phyloP scores from a whole-genome alignment of 2,888 invertebrate species.

The Drosophila dives region DNA sequence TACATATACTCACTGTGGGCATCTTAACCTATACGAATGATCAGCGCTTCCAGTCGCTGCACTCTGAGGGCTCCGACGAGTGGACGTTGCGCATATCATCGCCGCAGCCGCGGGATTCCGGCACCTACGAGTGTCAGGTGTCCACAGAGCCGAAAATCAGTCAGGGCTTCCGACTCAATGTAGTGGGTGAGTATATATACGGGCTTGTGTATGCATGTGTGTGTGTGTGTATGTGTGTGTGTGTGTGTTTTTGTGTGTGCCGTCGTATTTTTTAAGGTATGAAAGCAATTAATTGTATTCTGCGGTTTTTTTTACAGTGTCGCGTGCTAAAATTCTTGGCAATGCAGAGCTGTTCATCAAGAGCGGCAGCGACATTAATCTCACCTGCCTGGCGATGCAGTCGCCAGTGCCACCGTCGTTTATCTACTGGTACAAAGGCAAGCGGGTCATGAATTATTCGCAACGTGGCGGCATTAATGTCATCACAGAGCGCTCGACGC shows the following conservation, averaged over 20 bases:
- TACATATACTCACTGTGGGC: slow-evolving; percentile 91
- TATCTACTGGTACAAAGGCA: slow-evolving; percentile 95
- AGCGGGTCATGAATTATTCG: slow-evolving; percentile 93
- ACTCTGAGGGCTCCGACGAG: slow-evolving; percentile 90
- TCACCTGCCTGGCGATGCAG: slow-evolving; percentile 94
- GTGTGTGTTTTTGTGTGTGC: background rate
- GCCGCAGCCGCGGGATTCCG: slow-evolving; percentile 89
- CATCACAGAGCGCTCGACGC: slow-evolving; percentile 94
- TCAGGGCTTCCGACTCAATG: slow-evolving; percentile 89
- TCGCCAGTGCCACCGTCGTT: slow-evolving; percentile 89
- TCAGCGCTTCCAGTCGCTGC: slow-evolving; percentile 90
- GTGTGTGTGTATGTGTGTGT: slow-evolving; percentile 7
- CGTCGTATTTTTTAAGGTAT: slow-evolving; percentile 39
- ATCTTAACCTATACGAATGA: slow-evolving; percentile 90
- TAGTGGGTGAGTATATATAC: slow-evolving; percentile 88
- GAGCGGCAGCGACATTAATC: slow-evolving; percentile 96
- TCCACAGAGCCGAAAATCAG: slow-evolving; percentile 92
- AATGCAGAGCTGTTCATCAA: slow-evolving; percentile 95
- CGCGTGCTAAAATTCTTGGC: slow-evolving; percentile 95
- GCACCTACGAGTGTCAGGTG: slow-evolving; percentile 91
- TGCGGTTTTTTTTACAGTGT: slow-evolving; percentile 87
- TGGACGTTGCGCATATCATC: slow-evolving; percentile 90
- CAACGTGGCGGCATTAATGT: slow-evolving; percentile 94
- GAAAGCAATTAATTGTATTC: slow-evolving; percentile 63
- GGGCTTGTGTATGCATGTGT: slow-evolving; percentile 1